phyloP scores from a whole-genome alignment of 1,140 invertebrate genomes.

The Hydropsyche tenuis region DNA sequence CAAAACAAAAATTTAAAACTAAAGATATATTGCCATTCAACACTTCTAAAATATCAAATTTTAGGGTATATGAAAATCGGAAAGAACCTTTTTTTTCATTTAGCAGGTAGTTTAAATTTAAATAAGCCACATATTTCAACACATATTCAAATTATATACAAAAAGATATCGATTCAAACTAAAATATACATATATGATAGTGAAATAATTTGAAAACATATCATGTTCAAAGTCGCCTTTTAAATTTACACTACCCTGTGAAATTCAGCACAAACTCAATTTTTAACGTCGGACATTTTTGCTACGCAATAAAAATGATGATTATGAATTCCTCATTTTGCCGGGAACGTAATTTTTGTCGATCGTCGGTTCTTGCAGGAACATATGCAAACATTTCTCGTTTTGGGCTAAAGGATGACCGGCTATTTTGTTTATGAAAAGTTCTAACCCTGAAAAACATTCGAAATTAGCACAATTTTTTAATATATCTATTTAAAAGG shows the following conservation, averaged over 20 bases:
- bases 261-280: slow-evolving; percentile 3
- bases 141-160: too few species aligned
- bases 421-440: slow-evolving; percentile 99
- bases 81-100: neutral
- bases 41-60: too few species aligned
- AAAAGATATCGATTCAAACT: too few species aligned
- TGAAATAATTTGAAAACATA: too few species aligned
- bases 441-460: slow-evolving; percentile 77
- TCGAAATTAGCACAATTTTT: neutral
- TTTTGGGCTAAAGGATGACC: slow-evolving; percentile 99
- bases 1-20: too few species aligned
- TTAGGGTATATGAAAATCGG: neutral
- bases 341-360: slow-evolving; percentile 99
- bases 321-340: slow-evolving; percentile 96
- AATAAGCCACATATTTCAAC: too few species aligned
- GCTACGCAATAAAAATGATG: slow-evolving; percentile 11
- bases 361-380: slow-evolving; percentile 95
- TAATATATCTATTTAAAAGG: neutral
- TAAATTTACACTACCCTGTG: slow-evolving; percentile 18
- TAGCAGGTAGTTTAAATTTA: neutral
- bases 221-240: slow-evolving; percentile 10
- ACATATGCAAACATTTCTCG: slow-evolving; percentile 99
- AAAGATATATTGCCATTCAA: too few species aligned
- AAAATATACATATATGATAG: too few species aligned
- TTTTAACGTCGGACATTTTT: neutral